Evolutionary conservation across 2,113 vertebrate species (phyloP).

Genomic region (Phoenicopterus ruber): DNA sequence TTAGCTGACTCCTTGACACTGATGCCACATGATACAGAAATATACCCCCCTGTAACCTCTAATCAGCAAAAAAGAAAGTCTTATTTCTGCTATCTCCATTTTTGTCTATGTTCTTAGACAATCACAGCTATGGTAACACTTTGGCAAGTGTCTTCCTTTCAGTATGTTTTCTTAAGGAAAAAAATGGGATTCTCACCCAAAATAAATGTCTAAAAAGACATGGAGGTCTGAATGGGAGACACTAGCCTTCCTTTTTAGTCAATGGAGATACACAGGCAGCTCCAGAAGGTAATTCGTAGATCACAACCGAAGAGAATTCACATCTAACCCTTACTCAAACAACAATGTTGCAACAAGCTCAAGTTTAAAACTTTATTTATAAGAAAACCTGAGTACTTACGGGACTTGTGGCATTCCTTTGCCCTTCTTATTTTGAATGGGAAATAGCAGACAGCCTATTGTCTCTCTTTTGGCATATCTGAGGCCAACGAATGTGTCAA

Average conservation of each 20-base stretch:
- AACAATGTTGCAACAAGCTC: neutral
- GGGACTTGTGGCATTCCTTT: neutral
- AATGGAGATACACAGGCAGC: neutral
- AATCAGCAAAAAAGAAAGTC: neutral
- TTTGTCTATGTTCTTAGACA: neutral
- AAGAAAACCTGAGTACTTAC: neutral
- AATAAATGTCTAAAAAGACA: neutral
- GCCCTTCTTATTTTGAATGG: neutral
- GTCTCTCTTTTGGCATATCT: neutral
- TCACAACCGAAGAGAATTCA: neutral
- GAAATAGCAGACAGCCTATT: neutral
- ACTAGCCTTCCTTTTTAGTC: neutral
- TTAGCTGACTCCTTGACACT: neutral
- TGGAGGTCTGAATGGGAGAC: neutral
- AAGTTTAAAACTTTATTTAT: neutral
- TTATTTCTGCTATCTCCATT: neutral
- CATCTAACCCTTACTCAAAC: neutral
- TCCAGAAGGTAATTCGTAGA: neutral
- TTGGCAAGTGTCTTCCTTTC: neutral
- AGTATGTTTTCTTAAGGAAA: neutral
- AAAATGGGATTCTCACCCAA: neutral
- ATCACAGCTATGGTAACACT: neutral
- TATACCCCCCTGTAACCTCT: neutral
- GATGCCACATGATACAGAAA: neutral
- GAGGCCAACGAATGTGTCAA: neutral